Evolutionary conservation across 2,113 vertebrate species (phyloP), one percentile per base, ranked within the genome.

Genomic region (Orycteropus afer): DNA sequence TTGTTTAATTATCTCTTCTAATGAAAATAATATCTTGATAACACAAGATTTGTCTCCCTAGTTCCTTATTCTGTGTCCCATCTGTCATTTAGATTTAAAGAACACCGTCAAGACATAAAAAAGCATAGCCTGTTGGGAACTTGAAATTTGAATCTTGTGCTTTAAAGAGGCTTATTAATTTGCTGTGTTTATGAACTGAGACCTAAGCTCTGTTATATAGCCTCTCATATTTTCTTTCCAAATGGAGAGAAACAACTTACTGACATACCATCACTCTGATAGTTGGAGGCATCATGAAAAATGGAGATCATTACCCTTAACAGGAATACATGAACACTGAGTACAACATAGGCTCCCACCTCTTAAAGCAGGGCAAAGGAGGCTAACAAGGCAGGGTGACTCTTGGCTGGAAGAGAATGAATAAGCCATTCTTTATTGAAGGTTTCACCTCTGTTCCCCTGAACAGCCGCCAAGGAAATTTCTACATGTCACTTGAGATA

Each of bases 351-450:
- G 83, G 71, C 61, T 96, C 67, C 88, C 53, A 76, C 81, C 86
- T 90, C 81, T 90, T 86, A 90, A 49, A 79, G 61, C 32, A 27
- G 61, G 51, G 79, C 57, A 77, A 65, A 59, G 74, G 51, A 92
- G 63, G 88, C 84, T 93, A 96, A 95, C 88, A 73, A 95, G 94
- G 34, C 90, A 91, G 88, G 87, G 49, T 8, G 29, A 91, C 79
- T 96, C 22, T 57, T 77, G 76, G 93, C 63, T 71, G 82, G 34
- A 86, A 57, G 59, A 89, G n/a, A 7, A 37, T 63, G 73, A 34
- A 49, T 93, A 95, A 97, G 94, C 96, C 86, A 96, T 89, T 96
- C 61, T 90, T 96, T 93, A 96, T 95, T 96, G 92, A 90, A 90
- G 55, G 45, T 65, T 91, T 97, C 90, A 97, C 95, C 92, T 96